These are phyloP conservation scores for Nanorana parkeri DNA, from an alignment of 2,113 vertebrate species.

Conservation along the genomic window DNA sequence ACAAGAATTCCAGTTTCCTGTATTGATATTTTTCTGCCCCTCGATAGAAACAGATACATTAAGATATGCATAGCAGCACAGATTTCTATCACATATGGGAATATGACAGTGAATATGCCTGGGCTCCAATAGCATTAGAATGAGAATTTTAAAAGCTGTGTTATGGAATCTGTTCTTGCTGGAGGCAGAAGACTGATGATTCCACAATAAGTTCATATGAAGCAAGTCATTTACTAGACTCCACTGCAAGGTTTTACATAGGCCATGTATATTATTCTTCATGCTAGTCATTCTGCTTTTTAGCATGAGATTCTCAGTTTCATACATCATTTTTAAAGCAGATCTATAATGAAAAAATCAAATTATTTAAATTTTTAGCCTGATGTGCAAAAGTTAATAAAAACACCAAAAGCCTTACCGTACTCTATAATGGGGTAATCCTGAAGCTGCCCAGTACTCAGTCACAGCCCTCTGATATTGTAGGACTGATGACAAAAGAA, in stretches of 20 bases:
- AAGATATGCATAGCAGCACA: constrained; percentile 30
- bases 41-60: constrained; percentile 4
- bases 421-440: too few relatives aligned
- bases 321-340: constrained; percentile 11
- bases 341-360: background rate
- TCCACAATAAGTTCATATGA: constrained; percentile 6
- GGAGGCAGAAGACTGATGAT: background rate
- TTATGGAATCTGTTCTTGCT: constrained; percentile 49
- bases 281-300: background rate
- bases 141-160: constrained; percentile 42
- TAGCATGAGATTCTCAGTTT: background rate
- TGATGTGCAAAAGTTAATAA: too few relatives aligned
- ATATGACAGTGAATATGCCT: constrained; percentile 25
- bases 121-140: constrained; percentile 24
- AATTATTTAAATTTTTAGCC: too few relatives aligned
- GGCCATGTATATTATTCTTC: background rate
- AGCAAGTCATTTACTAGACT: background rate
- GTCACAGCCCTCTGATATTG: too few relatives aligned
- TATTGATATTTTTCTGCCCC: background rate
- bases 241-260: background rate
- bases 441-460: too few relatives aligned
- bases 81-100: constrained; percentile 42
- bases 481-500: too few relatives aligned
- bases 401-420: too few relatives aligned
- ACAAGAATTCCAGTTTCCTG: background rate